Conservation (phyloP, 2,888 invertebrate genomes). For the Furcula furcula region DNA sequence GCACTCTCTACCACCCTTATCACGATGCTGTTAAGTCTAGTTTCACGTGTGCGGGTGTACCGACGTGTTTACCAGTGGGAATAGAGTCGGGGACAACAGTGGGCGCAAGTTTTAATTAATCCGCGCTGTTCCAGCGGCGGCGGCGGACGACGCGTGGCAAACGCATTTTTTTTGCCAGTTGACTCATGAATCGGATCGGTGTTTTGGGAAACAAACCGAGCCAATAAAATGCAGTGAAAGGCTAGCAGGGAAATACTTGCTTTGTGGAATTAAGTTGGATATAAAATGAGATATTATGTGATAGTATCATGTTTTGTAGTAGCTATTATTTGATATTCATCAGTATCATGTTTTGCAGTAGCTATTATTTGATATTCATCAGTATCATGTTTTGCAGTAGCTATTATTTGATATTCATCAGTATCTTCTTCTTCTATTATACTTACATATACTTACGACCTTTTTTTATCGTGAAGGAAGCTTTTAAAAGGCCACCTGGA, state of each 20-base stretch:
- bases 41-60: background rate
- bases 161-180: background rate
- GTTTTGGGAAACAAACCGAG: background rate
- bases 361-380: no score
- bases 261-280: no score
- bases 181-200: background rate
- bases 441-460: no score
- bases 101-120: conserved; percentile 32
- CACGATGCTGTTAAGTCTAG: background rate
- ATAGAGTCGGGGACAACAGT: conserved; percentile 17
- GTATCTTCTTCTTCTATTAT: no score
- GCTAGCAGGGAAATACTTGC: background rate
- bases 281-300: no score
- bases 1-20: background rate
- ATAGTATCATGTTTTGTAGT: no score
- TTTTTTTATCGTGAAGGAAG: no score
- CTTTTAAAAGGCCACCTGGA: no score
- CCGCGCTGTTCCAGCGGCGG: conserved; percentile 6
- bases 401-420: no score
- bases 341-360: no score
- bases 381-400: no score
- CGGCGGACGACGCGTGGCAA: background rate
- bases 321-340: no score
- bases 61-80: background rate
- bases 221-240: background rate